Evolutionary conservation across 1,140 invertebrate genomes (phyloP), one percentile per base, ranked within the genome.

Genomic region (Cherax quadricarinatus): DNA sequence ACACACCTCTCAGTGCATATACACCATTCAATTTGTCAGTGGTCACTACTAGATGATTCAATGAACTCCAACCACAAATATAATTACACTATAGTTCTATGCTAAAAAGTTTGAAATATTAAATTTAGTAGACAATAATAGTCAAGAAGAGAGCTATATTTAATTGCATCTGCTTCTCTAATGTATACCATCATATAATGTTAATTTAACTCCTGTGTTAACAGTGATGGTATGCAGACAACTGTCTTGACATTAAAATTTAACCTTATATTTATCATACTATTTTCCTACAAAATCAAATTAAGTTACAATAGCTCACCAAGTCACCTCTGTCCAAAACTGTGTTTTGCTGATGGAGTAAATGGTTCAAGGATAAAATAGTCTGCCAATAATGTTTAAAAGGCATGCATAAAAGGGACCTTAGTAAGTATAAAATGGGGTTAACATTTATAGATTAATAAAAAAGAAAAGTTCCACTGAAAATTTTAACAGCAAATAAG

Each of bases 261-360:
- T 18, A 75, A 75, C 9, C 70, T 75, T 30, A 75, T 12, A 75
- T 66, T 66, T 9, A 24, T 9, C n/a, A 75, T 7, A 30, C 70
- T 30, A 75, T 4, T 30, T 30, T 75, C n/a, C 70, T 75, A 75
- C 24, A 75, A 75, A 75, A 30, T 21, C 24, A 75, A 30, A 75
- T 75, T 75, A 75, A 30, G 21, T 75, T 75, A 30, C 24, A n/a
- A 75, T 24, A 57, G 87, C 90, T 91, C 85, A 91, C 90, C 90
- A 91, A 87, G 60, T 81, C 90, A 86, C 87, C 90, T 87, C 90
- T 91, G 90, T 91, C 90, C 90, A 84, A 91, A 82, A 91, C 82
- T 86, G 90, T 91, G 90, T 91, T 91, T 91, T 91, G 90, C 90
- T 91, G 90, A 87, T 81, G 90, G 84, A 86, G 84, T 85, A 83